Base-by-base conservation (phyloP, 2,797 vertebrate species). In the Sebastes itinus region DNA sequence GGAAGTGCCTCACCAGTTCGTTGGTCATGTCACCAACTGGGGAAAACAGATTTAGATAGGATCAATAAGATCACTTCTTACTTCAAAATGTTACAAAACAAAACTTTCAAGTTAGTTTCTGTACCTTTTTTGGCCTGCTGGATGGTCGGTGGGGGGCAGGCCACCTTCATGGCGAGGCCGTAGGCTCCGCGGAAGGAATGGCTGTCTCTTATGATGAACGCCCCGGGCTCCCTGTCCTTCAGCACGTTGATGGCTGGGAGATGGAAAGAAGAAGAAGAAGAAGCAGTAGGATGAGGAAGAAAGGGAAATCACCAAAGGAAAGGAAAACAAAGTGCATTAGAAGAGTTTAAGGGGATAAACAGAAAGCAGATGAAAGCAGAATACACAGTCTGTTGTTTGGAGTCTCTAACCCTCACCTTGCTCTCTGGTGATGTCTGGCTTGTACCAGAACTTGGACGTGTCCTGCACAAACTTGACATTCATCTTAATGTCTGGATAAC, bases 391-490 rank as follows among this genome's bases (percentile, higher is more conserved):
- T 3, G 14, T 60, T 25, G 30, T 22, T 12, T 7, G 54, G n/a
- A 33, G 3, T 4, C 3, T 49, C 1, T 2, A 10, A 13, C 33
- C 3, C 94, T 89, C 78, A 99, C 98, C 98, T 95, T 99, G 98
- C 84, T 99, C 98, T 89, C 98, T 95, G 88, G 98, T 97, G 91
- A 99, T 99, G 75, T 99, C 98, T 0, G 98, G 97, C 82, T 99
- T 99, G 94, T 99, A 99, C 98, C 98, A 99, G 93, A 95, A 99
- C 93, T 97, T 99, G 70, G 98, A 99, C 7, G 98, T 99, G 91
- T 99, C 98, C 94, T 99, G 98, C 59, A 99, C 98, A 94, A 99
- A 99, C 92, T 99, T 99, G 76, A 99, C 97, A 5, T 97, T 98
- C 80, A 98, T 97, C 92, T 97, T 96, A 2, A 97, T 98, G 93